phyloP scores from a whole-genome alignment of 2,113 vertebrate species.

The Nanorana parkeri region DNA sequence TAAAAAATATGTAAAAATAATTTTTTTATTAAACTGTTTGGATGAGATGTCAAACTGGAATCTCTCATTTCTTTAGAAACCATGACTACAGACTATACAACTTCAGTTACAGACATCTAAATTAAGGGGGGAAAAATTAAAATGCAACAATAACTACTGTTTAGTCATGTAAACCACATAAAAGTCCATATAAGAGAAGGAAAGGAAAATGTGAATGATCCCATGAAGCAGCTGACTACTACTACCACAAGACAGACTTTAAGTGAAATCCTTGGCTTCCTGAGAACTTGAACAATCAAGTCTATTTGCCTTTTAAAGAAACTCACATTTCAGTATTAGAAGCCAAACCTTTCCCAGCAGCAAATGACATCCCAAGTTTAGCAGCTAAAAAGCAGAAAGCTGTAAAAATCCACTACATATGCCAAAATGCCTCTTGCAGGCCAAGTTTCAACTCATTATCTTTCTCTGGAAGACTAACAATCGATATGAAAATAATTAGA shows the following conservation, averaged over 20 bases:
- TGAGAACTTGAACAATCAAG: constrained; percentile 65
- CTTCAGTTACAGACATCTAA: background rate
- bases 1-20: no score
- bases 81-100: constrained; percentile 11
- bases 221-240: constrained; percentile 2
- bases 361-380: constrained; percentile 68
- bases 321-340: constrained; percentile 75
- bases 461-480: constrained; percentile 55
- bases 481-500: constrained; percentile 45
- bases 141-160: background rate
- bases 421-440: constrained; percentile 64
- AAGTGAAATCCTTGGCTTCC: constrained; percentile 63
- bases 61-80: background rate
- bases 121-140: background rate
- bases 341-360: constrained; percentile 72
- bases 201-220: constrained; percentile 55
- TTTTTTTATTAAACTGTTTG: no score
- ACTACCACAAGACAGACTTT: constrained; percentile 32
- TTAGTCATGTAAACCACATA: constrained; percentile 10
- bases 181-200: constrained; percentile 10
- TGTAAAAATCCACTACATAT: constrained; percentile 41
- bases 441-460: constrained; percentile 61
- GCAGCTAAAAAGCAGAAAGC: constrained; percentile 61
- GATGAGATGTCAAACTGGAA: no score
- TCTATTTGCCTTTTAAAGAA: constrained; percentile 64